Conservation (phyloP, 2,113 vertebrate species). For the Coryphaenoides rupestris region DNA sequence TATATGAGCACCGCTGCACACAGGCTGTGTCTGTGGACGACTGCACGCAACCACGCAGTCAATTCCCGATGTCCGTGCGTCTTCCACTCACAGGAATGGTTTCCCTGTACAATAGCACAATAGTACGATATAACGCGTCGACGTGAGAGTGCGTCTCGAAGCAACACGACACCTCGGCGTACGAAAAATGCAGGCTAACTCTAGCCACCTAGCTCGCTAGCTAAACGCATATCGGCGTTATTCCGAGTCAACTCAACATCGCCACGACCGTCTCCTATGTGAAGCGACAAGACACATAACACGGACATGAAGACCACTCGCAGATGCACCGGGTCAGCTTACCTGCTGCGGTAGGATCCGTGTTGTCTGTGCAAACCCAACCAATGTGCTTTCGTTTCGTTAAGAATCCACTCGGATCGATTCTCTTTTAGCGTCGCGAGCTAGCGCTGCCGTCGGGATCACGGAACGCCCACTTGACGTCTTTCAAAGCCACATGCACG, state of each 20-base stretch:
- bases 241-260: slow-evolving; percentile 59
- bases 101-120: no score
- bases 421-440: slow-evolving; percentile 58
- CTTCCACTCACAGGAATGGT: no score
- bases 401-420: slow-evolving; percentile 47
- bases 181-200: slow-evolving; percentile 13
- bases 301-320: no score
- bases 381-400: slow-evolving; percentile 47
- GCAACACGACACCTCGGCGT: neutral
- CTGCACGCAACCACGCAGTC: no score
- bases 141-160: no score
- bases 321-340: slow-evolving; percentile 15
- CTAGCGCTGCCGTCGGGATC: slow-evolving; percentile 17
- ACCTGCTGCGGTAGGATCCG: slow-evolving; percentile 60
- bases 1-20: no score
- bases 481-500: no score
- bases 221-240: slow-evolving; percentile 44
- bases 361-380: slow-evolving; percentile 24
- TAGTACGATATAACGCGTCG: no score
- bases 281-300: no score
- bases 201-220: slow-evolving; percentile 45
- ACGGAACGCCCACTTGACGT: slow-evolving; percentile 53
- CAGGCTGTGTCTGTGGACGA: no score
- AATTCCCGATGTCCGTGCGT: no score
- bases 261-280: slow-evolving; percentile 21